A percentile compares a stretch with the other conserved stretches of the same genome.
Conservation (phyloP, 2,113 vertebrate species). For the Panthera tigris region DNA sequence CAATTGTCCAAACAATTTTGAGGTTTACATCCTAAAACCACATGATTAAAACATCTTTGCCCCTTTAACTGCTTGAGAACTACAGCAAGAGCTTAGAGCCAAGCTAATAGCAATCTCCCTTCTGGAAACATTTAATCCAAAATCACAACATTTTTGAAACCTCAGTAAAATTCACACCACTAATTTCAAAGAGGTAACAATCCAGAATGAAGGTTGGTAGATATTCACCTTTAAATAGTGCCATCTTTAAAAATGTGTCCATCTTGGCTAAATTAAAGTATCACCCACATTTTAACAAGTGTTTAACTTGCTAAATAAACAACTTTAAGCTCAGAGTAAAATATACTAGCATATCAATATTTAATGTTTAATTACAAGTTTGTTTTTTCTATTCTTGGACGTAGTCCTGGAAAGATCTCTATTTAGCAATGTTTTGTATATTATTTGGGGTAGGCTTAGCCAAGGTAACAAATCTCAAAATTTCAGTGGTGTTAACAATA, state of each 20-base stretch:
- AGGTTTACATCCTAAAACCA: slow-evolving; percentile 78
- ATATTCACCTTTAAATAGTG: slow-evolving; percentile 43
- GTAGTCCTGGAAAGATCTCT: neutral
- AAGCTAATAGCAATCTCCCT: slow-evolving; percentile 17
- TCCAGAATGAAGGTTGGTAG: slow-evolving; percentile 52
- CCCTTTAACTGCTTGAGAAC: slow-evolving; percentile 57
- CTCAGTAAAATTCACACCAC: slow-evolving; percentile 56
- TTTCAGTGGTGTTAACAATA: neutral
- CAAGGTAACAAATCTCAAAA: neutral
- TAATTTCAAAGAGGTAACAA: slow-evolving; percentile 61
- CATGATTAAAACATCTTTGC: slow-evolving; percentile 65
- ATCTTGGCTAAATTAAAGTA: slow-evolving; percentile 36
- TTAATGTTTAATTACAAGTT: slow-evolving; percentile 53
- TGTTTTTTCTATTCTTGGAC: slow-evolving; percentile 57
- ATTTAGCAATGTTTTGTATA: neutral
- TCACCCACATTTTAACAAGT: slow-evolving; percentile 41
- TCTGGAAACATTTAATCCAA: slow-evolving; percentile 54
- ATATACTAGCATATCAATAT: slow-evolving; percentile 50
- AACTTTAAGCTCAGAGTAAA: slow-evolving; percentile 46
- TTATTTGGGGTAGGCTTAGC: neutral
- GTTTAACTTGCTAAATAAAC: slow-evolving; percentile 61
- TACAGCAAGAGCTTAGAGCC: slow-evolving; percentile 29
- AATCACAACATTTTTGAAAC: slow-evolving; percentile 69
- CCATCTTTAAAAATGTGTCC: slow-evolving; percentile 28
- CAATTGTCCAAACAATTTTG: slow-evolving; percentile 76